phyloP scores from a whole-genome alignment of 2,888 invertebrate species.

The Cremastinae sp. region DNA sequence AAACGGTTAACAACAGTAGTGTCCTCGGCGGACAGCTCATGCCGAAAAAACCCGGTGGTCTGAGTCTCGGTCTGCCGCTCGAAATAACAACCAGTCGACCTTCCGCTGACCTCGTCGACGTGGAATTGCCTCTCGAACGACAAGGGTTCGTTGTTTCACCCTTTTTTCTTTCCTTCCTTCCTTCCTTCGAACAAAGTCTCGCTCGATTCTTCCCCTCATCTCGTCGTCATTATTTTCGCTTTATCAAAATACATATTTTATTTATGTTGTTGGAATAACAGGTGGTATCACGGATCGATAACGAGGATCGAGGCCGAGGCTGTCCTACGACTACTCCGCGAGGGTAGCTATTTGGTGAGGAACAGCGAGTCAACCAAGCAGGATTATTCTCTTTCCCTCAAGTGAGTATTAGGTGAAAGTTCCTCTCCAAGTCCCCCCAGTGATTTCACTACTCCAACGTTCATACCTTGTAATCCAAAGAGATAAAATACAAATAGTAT shows the following conservation, averaged over 20 bases:
- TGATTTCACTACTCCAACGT: constrained; percentile 11
- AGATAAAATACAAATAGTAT: constrained; percentile 4
- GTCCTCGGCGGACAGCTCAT: constrained; percentile 66
- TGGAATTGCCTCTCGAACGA: constrained; percentile 90
- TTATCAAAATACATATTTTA: background rate
- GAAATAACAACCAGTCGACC: constrained; percentile 82
- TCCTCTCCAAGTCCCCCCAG: constrained; percentile 23
- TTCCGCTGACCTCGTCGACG: constrained; percentile 89
- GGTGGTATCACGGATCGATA: constrained; percentile 98
- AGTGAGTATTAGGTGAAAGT: constrained; percentile 85
- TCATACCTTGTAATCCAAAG: constrained; percentile 30
- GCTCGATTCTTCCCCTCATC: background rate
- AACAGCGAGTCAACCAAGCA: constrained; percentile 96
- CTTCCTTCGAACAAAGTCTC: background rate
- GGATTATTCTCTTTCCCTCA: constrained; percentile 96
- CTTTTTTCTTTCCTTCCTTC: constrained; percentile 15
- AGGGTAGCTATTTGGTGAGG: constrained; percentile 96
- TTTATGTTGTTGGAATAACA: constrained; percentile 73
- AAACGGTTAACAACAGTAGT: constrained; percentile 76
- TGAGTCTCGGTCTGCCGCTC: constrained; percentile 80
- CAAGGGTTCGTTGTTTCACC: constrained; percentile 87
- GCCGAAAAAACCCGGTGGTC: constrained; percentile 79
- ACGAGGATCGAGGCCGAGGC: constrained; percentile 95
- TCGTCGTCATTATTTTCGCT: background rate
- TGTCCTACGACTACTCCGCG: constrained; percentile 89